These are phyloP conservation scores for Anarsia innoxiella DNA, from an alignment of 2,888 invertebrate species.

Conservation along the genomic window DNA sequence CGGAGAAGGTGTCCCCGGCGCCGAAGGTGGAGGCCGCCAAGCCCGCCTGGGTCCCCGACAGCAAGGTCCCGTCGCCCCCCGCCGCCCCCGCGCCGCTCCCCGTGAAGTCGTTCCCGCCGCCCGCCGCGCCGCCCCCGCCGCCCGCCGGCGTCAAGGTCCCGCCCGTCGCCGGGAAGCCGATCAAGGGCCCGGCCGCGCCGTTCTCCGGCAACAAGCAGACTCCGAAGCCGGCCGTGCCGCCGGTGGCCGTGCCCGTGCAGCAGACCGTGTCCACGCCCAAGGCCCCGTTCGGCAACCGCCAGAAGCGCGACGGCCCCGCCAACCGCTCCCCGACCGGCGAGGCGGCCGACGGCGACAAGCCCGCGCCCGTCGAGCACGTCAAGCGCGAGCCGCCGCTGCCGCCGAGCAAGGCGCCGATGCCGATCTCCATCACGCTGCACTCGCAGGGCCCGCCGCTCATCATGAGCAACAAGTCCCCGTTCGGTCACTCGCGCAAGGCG, in stretches of 20 bases:
- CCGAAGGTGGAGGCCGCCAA: conserved; percentile 49
- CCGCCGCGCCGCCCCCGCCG: conserved; percentile 21
- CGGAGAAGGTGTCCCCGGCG: conserved; percentile 40
- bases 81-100: conserved; percentile 24
- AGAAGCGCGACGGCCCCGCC: conserved; percentile 55
- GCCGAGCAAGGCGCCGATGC: conserved; percentile 66
- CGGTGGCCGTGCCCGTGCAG: conserved; percentile 60
- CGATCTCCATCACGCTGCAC: conserved; percentile 66
- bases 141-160: conserved; percentile 36
- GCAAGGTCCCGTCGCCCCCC: conserved; percentile 47
- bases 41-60: conserved; percentile 45
- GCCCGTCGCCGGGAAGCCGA: conserved; percentile 41
- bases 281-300: conserved; percentile 63
- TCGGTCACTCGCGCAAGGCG: conserved; percentile 58
- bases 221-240: conserved; percentile 58
- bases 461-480: conserved; percentile 65
- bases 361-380: conserved; percentile 33
- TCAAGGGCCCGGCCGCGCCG: conserved; percentile 61
- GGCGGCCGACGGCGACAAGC: conserved; percentile 39
- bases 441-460: conserved; percentile 63
- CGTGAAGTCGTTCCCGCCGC: conserved; percentile 45
- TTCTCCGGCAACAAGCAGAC: conserved; percentile 61
- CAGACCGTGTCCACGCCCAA: conserved; percentile 62
- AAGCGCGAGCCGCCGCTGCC: conserved; percentile 58
- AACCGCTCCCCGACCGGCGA: conserved; percentile 59